These are phyloP conservation scores for Prietella phreatophila DNA, from an alignment of 2,113 vertebrate species.

Conservation along the genomic window DNA sequence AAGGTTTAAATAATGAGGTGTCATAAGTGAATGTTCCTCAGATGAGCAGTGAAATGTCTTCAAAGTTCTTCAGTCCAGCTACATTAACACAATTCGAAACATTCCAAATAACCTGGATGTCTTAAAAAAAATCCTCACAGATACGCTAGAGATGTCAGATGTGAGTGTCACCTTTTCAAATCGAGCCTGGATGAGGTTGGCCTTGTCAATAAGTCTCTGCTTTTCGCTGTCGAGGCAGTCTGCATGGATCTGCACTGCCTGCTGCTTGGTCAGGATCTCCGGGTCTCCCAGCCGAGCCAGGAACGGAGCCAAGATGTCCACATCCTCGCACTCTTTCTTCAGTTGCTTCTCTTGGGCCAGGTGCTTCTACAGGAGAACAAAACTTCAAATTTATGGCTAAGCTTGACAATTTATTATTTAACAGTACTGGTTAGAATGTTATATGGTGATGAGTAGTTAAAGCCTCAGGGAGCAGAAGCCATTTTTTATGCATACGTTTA, in stretches of 20 bases:
- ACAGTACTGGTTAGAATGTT: background rate
- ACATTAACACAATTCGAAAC: background rate
- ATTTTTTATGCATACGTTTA: background rate
- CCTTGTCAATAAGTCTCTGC: slow-evolving; percentile 66
- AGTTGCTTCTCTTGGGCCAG: slow-evolving; percentile 64
- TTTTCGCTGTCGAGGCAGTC: slow-evolving; percentile 73
- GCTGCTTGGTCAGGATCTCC: slow-evolving; percentile 58
- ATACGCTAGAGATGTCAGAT: background rate
- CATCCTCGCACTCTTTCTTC: slow-evolving; percentile 64
- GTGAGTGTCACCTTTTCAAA: slow-evolving; percentile 72
- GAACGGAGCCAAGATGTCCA: slow-evolving; percentile 77
- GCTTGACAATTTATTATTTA: background rate
- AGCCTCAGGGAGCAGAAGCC: background rate
- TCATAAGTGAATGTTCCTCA: background rate
- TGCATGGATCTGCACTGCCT: slow-evolving; percentile 66
- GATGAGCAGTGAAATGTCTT: background rate
- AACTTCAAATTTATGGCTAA: background rate
- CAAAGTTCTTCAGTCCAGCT: background rate
- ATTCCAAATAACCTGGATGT: too few relatives aligned
- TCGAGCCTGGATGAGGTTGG: slow-evolving; percentile 76
- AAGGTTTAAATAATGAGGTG: background rate
- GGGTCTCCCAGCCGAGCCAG: slow-evolving; percentile 62
- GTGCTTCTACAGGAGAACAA: slow-evolving; percentile 62
- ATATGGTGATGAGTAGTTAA: background rate
- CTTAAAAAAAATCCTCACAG: background rate